Evolutionary conservation across 2,888 invertebrate species (phyloP), one percentile per base, ranked within the genome.

Genomic region (Sinhomidia bicolor): DNA sequence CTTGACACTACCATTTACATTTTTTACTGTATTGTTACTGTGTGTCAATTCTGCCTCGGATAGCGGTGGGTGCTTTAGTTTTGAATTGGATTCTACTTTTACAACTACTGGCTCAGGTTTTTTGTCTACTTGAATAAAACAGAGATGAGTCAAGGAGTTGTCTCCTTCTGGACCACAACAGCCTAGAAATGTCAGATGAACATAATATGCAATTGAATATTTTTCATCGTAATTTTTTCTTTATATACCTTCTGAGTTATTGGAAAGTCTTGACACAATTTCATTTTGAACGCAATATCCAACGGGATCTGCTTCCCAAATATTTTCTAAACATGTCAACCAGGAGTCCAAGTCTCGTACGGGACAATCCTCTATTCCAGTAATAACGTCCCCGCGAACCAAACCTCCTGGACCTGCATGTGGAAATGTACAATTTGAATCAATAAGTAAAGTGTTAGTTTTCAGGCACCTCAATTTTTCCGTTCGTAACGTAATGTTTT

Each of bases 141-240:
- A 92, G 12, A 92, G 86, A 80, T 92, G 92, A 10, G 92, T 92
- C 4, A 91, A 81, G 7, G 92, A 92, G 51, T 88, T 91, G 80
- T 92, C 92, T 82, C 88, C 90, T 29, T 91, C 89, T 60, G 91
- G 90, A 81, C 90, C 89, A 83, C 92, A 92, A 65, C 92, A 92
- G 54, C 90, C 92, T 92, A 20, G 3, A 74, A 85, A 44, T n/a
- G n/a, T n/a, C n/a, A n/a, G n/a, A n/a, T n/a, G n/a, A n/a, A n/a
- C n/a, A n/a, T n/a, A n/a, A n/a, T n/a, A n/a, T n/a, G n/a, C n/a
- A n/a, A n/a, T n/a, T n/a, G n/a, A n/a, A n/a, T n/a, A n/a, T n/a
- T n/a, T n/a, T n/a, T n/a, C n/a, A n/a, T n/a, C n/a, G n/a, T n/a
- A n/a, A n/a, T n/a, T n/a, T n/a, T n/a, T n/a, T n/a, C n/a, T 47